Evolutionary conservation across 2,797 vertebrate species (phyloP), one percentile per base, ranked within the genome.

Genomic region (Sebastes paucispinis): DNA sequence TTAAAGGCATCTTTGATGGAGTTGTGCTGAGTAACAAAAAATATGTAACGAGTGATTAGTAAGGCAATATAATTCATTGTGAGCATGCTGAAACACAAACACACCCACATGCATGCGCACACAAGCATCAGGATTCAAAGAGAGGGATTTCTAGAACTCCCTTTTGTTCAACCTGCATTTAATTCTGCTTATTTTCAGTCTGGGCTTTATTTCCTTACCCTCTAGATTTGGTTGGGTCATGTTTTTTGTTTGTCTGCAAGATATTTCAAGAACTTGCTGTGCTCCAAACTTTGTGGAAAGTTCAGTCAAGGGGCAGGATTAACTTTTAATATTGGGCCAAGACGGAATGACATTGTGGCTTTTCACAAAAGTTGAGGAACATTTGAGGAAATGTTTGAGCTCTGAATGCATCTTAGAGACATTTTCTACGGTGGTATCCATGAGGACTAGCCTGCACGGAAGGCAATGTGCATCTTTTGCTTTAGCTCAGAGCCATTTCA

Each of bases 171-270:
- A 57, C 52, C 73, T 66, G 75, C 20, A 62, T 25, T 63, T 79
- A 65, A 74, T 73, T 65, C 62, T 43, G 52, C 8, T 79, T 72
- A 65, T 81, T 85, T 83, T 74, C 71, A 71, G 18, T 24, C 25
- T 64, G 57, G 60, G 64, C 13, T 47, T 62, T 64, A 70, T 69
- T 47, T 50, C 31, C 6, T 60, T 36, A 24, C 27, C 65, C 57
- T 60, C 27, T 9, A 73, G 36, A 59, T 39, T 11, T 24, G 34
- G 24, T 14, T 9, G 16, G 25, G 25, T 36, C 13, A 22, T 69
- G 31, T 32, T 63, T 50, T 24, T 69, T 64, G 31, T 60, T 54
- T 66, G 29, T n/a, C 29, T 32, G 18, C 9, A 31, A 22, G 22
- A 43, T 50, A 67, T 55, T 9, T 39, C 9, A 12, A 69, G 6